phyloP scores from a whole-genome alignment of 2,797 vertebrate genomes.

The Sebastes ruberrimus region DNA sequence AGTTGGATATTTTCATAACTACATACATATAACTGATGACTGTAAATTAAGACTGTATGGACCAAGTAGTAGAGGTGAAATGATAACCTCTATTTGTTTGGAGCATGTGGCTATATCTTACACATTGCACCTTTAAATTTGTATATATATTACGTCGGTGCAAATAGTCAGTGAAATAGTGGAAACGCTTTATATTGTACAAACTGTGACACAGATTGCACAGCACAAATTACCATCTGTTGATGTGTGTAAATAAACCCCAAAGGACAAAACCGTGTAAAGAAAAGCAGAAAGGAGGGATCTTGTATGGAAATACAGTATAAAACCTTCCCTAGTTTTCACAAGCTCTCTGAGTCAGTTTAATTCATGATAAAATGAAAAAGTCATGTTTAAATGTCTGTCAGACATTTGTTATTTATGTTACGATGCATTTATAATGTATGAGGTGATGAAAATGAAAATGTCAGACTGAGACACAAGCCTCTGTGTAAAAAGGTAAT shows the following conservation, averaged over 20 bases:
- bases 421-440: conserved; percentile 72
- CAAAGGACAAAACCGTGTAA: conserved; percentile 4
- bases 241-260: conserved; percentile 6
- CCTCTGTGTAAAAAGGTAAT: conserved; percentile 48
- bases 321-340: conserved; percentile 4
- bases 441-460: conserved; percentile 75
- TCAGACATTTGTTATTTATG: conserved; percentile 74
- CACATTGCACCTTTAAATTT: not conserved
- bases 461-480: conserved; percentile 65
- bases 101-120: not conserved
- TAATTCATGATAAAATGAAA: conserved; percentile 49
- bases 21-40: too few relatives aligned
- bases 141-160: not conserved
- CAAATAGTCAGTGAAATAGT: not conserved
- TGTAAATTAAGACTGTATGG: not conserved
- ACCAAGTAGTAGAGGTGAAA: not conserved
- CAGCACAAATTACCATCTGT: conserved; percentile 13
- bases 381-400: conserved; percentile 64
- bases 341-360: conserved; percentile 20
- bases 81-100: not conserved
- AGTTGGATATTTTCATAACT: too few relatives aligned
- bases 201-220: conserved; percentile 11
- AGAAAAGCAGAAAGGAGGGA: not conserved
- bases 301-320: not conserved
- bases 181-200: not conserved